Evolutionary conservation across 2,797 vertebrate species (phyloP), one percentile per base, ranked within the genome.

Genomic region (Silurus lanzhouensis): DNA sequence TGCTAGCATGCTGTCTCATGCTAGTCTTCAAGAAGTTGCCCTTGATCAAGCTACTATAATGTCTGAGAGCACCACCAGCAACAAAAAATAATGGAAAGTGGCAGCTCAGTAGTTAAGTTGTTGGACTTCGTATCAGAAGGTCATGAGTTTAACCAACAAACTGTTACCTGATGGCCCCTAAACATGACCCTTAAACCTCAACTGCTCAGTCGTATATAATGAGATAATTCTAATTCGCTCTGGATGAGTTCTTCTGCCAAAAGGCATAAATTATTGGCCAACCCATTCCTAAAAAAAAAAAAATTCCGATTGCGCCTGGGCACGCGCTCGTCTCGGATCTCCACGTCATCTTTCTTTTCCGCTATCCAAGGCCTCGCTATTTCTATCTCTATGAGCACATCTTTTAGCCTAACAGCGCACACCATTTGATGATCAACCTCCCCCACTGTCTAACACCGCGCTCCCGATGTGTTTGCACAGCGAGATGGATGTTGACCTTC

Each of bases 401-500:
- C 80, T 83, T 58, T 70, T 77, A 60, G 44, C 63, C 31, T 44
- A 60, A 57, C 70, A 67, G 17, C 25, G 38, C 72, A 52, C 60
- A 78, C 15, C 72, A 61, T 68, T 68, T 63, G 71, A 60, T 70
- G 38, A 83, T 71, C 27, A 67, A 52, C 64, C 80, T 82, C 80
- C 72, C 31, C 72, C 22, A 76, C 61, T 61, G 71, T 60, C 67
- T 48, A 44, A 58, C 72, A 61, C 64, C 70, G 15, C 78, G 82
- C n/a, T 85, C 78, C 79, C 84, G 12, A 44, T 2, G 25, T 85
- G 85, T 82, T 86, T 83, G 60, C 81, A n/a, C 81, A 78, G 74
- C 57, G 55, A 86, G 81, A 83, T 63, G 81, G 81, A 70, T 83
- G 85, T 83, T 86, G 85, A 83, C 85, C 85, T 86, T 86, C 74